Evolutionary conservation across 2,113 vertebrate species (phyloP).

Genomic region (Australoheros scitulus): DNA sequence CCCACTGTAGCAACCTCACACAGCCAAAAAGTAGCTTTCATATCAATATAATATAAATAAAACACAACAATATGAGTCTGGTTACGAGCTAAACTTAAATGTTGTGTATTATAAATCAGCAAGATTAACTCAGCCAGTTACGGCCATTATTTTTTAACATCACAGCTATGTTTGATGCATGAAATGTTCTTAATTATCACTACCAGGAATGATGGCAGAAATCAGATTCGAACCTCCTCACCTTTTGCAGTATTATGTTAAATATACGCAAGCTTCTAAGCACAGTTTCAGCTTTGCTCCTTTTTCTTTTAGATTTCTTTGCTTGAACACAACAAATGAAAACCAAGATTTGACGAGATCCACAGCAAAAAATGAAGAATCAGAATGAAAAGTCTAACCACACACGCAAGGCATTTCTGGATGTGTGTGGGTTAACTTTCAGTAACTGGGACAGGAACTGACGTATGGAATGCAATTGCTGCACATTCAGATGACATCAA

Average conservation of each 20-base stretch:
- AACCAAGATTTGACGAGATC: neutral
- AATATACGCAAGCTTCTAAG: neutral
- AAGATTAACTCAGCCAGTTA: neutral
- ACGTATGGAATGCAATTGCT: conserved; percentile 51
- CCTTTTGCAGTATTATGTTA: neutral
- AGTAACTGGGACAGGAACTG: conserved; percentile 17
- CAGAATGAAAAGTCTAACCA: neutral
- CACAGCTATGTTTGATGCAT: neutral
- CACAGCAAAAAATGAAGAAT: neutral
- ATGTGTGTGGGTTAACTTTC: neutral
- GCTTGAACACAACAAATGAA: neutral
- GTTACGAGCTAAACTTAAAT: too few relatives aligned
- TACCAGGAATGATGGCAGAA: neutral
- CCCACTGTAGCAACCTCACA: too few relatives aligned
- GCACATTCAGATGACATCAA: conserved; percentile 60
- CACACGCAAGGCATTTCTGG: neutral
- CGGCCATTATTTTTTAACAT: neutral
- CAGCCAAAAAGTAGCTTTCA: too few relatives aligned
- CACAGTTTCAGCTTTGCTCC: neutral
- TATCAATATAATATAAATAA: too few relatives aligned
- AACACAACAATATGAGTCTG: too few relatives aligned
- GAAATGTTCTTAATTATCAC: conserved; percentile 5
- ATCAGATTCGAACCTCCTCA: neutral
- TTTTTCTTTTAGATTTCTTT: neutral
- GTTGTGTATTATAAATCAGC: too few relatives aligned